Base-by-base conservation (phyloP, 2,797 vertebrate genomes). In the Phrynocephalus vlangalii region DNA sequence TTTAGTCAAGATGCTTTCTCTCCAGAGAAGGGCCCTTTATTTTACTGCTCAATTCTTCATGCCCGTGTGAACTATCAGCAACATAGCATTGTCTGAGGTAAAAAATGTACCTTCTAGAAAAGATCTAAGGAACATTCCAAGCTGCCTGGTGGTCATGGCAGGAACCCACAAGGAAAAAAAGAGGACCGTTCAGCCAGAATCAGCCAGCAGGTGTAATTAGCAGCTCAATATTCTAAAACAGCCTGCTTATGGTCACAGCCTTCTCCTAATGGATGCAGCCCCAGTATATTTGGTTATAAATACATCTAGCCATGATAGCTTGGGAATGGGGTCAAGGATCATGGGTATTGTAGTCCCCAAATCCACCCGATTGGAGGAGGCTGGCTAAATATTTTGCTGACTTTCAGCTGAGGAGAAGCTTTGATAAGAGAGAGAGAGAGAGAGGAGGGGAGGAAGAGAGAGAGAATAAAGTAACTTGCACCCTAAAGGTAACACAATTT, bases 1-100 rank as follows among this genome's bases (percentile, higher is more conserved):
- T 95, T 93, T 88, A 92, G 94, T 90, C 38, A 85, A 93, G 91
- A 89, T 95, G 50, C 91, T 93, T 92, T 94, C 93, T 90, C 89
- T 82, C 86, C 15, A 83, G 89, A 90, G 90, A 44, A 44, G 38
- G 38, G 90, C 72, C 93, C 80, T 90, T 90, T 48, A 73, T 85
- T 96, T 91, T 26, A 87, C 79, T 84, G 87, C 87, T 89, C 86
- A 5, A 84, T 82, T 56, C 91, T 79, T 91, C 8, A 2, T 0
- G 86, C 84, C 89, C 79, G 77, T 50, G 87, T 93, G 94, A 95
- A 95, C 87, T 91, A 86, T 90, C 33, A 91, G 79, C 71, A 92
- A 89, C 92, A 79, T 92, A 75, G 85, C 5, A 44, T 75, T 73
- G n/a, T 38, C 90, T 79, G 5, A 70, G 26, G 60, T 44, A 44